Conservation (phyloP, 2,797 vertebrate genomes). For the Botia almorhae region DNA sequence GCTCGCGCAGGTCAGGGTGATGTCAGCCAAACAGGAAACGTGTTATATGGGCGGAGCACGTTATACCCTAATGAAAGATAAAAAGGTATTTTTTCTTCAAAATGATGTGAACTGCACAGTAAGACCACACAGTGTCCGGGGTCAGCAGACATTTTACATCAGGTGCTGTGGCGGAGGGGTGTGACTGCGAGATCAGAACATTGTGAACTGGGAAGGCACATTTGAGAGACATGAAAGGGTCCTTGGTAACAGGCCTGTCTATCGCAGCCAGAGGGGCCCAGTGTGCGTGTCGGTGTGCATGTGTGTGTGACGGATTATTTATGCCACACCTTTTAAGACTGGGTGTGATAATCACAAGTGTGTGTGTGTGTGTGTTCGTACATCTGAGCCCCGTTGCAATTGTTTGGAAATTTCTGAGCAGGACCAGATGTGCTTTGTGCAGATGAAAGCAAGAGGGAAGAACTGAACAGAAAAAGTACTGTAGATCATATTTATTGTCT, state of each 20-base stretch:
- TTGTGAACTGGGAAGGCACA: constrained; percentile 1
- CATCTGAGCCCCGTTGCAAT: constrained; percentile 21
- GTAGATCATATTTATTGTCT: constrained; percentile 36
- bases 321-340: constrained; percentile 1
- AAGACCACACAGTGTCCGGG: constrained; percentile 19
- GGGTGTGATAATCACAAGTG: constrained; percentile 25
- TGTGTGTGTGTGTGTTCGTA: constrained; percentile 18
- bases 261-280: constrained; percentile 57
- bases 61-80: background rate
- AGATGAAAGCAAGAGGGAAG: constrained; percentile 9
- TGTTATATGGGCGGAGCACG: background rate
- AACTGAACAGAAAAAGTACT: constrained; percentile 1
- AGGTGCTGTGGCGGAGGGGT: constrained; percentile 34
- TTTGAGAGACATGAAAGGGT: constrained; percentile 34
- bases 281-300: constrained; percentile 31
- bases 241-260: constrained; percentile 54
- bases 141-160: constrained; percentile 52
- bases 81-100: background rate
- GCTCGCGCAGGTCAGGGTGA: background rate
- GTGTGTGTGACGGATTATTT: constrained; percentile 30
- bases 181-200: constrained; percentile 29
- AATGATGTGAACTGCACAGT: background rate
- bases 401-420: constrained; percentile 45
- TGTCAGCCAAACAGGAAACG: background rate
- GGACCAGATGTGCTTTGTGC: constrained; percentile 57